phyloP scores from a whole-genome alignment of 2,888 invertebrate genomes.

The Chymomyza amoena region DNA sequence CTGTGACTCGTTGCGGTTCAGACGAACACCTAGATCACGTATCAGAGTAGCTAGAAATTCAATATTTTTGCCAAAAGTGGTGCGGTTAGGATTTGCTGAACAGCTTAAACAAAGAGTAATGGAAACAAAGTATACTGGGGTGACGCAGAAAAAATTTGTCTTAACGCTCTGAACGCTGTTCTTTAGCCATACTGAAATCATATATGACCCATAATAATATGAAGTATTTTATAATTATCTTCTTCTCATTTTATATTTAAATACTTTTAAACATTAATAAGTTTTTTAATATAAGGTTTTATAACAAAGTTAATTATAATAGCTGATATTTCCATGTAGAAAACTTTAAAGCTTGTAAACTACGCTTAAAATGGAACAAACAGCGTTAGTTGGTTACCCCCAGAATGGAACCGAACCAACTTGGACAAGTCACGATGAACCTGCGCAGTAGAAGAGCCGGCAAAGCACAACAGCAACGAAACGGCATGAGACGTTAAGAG shows the following conservation, averaged over 20 bases:
- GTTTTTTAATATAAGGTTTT: background rate
- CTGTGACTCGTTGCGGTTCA: too few relatives aligned
- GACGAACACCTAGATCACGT: too few relatives aligned
- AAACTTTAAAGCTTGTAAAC: background rate
- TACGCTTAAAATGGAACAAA: conserved; percentile 21
- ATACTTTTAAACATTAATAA: background rate
- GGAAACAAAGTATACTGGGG: too few relatives aligned
- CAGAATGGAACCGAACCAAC: conserved; percentile 13
- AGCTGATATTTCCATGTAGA: background rate
- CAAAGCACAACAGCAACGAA: conserved; percentile 1
- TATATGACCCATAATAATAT: background rate
- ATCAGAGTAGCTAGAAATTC: too few relatives aligned
- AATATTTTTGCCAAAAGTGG: too few relatives aligned
- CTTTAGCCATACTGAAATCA: too few relatives aligned
- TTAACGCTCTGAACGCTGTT: too few relatives aligned
- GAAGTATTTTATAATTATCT: background rate
- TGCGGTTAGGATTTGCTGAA: too few relatives aligned
- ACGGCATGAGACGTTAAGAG: conserved; percentile 13
- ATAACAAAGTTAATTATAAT: background rate
- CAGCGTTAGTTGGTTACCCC: background rate
- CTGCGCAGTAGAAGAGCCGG: conserved; percentile 41
- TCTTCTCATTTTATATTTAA: background rate
- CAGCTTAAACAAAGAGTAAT: too few relatives aligned
- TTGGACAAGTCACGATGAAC: conserved; percentile 24
- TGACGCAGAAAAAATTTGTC: too few relatives aligned